Evolutionary conservation across 2,113 vertebrate species (phyloP), one percentile per base, ranked within the genome.

Genomic region (Miniopterus natalensis): DNA sequence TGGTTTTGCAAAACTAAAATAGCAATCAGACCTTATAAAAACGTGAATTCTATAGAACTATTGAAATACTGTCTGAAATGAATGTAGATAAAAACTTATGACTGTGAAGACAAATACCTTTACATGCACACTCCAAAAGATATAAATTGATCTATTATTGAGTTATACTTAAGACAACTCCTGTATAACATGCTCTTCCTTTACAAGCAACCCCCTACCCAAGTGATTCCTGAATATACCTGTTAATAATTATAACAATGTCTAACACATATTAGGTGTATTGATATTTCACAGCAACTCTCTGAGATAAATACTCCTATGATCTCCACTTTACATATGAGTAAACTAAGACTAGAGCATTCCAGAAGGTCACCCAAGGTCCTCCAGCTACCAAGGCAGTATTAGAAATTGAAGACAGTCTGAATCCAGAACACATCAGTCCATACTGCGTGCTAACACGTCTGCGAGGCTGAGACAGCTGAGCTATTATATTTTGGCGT

Each of bases 401-500:
- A 45, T 36, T 27, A 84, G 42, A 61, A 74, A 92, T 6, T 92
- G n/a, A 78, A 94, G 79, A 73, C 61, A 29, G 25, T 59, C 55
- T 92, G n/a, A n/a, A n/a, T 75, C 45, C 47, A 71, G 51, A 79
- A 31, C 53, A n/a, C 89, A 42, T 21, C 23, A 57, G 73, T 47
- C 73, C 66, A n/a, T 29, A 61, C 74, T 92, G 45, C 79, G 81
- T 45, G 4, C 14, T 88, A 77, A 66, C 83, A 68, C 15, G 27
- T 70, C 61, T 53, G 31, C 59, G 90, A 92, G 21, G 29, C 36
- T 78, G 49, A 92, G 88, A 12, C 91, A 93, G 94, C 97, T 70
- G 65, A 90, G 86, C 93, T 97, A 59, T 31, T 89, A 49, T 89
- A 66, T 92, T 87, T 55, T 18, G 53, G 93, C 63, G 53, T 2